Evolutionary conservation across 2,888 invertebrate genomes (phyloP), one percentile per base, ranked within the genome.

Genomic region (Melanchra persicariae): DNA sequence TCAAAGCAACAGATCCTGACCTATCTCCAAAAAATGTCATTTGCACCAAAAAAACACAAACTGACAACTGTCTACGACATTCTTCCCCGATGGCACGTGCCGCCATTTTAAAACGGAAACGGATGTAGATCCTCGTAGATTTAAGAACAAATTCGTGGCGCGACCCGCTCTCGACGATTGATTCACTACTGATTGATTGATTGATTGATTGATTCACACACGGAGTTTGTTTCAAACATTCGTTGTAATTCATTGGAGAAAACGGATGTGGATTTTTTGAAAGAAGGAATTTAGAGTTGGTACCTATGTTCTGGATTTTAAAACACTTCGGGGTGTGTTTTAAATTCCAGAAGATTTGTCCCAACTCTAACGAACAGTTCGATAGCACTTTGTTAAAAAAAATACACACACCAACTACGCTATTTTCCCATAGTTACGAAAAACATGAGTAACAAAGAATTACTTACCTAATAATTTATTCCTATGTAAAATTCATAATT

Each of bases 71-170:
- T 51, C 61, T 43, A 51, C 40, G 24, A 70, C 60, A 81, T 76
- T 81, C 75, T 49, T 71, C 67, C 63, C 65, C 47, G 55, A 60
- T 52, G 43, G 61, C 85, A 77, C 85, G 85, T 74, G 85, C 84
- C 72, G 70, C 72, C 17, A 82, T 68, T 80, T 79, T 51, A 47
- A 61, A 72, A 82, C 86, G 87, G 87, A 87, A 87, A 70, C 85
- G 85, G 85, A 85, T 82, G 65, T 81, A 85, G 81, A 85, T 83
- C 71, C 81, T 82, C 79, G 73, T 78, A 80, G 85, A 87, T 84
- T 86, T 86, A 85, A 74, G 83, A 86, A 87, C 88, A 85, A 85
- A 87, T 87, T 87, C 77, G 87, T 80, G 87, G 77, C 86, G 79
- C 83, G 85, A 78, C 85, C 85, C 76, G 60, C 59, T 10, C 47